A percentile compares a stretch with the other conserved stretches of the same genome.
phyloP scores from a whole-genome alignment of 2,797 vertebrate species.

The Peromyscus attwateri region DNA sequence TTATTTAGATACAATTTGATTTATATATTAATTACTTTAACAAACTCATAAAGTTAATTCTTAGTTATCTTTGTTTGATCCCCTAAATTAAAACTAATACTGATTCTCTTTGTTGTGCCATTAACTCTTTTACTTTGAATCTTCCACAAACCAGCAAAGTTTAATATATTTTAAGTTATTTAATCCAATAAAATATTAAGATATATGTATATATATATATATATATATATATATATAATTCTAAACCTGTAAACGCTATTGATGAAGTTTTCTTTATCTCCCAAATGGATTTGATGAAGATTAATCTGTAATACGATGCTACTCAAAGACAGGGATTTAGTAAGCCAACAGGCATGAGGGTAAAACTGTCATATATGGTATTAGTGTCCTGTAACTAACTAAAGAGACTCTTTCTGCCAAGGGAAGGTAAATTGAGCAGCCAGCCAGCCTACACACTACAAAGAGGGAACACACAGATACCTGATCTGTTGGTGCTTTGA shows the following conservation, averaged over 20 bases:
- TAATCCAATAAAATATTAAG: neutral
- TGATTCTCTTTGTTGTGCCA: neutral
- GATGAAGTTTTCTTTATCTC: neutral
- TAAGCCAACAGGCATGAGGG: neutral
- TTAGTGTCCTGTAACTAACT: neutral
- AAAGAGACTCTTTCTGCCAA: neutral
- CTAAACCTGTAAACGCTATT: neutral
- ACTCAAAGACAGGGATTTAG: neutral
- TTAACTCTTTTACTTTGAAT: neutral
- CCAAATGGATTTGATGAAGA: neutral
- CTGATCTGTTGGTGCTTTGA: neutral
- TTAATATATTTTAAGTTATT: neutral
- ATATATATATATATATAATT: neutral
- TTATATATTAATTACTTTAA: neutral
- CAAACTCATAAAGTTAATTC: neutral
- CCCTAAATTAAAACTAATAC: neutral
- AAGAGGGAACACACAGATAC: neutral
- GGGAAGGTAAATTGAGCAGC: neutral
- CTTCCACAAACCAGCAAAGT: neutral
- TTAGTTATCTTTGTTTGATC: neutral
- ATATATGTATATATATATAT: neutral
- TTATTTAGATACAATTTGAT: neutral
- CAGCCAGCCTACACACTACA: neutral
- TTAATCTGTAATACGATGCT: neutral
- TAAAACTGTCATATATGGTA: neutral